Conservation (phyloP, 37 sponge, comb jelly and placozoan genomes). For the Mnemiopsis leidyi region DNA sequence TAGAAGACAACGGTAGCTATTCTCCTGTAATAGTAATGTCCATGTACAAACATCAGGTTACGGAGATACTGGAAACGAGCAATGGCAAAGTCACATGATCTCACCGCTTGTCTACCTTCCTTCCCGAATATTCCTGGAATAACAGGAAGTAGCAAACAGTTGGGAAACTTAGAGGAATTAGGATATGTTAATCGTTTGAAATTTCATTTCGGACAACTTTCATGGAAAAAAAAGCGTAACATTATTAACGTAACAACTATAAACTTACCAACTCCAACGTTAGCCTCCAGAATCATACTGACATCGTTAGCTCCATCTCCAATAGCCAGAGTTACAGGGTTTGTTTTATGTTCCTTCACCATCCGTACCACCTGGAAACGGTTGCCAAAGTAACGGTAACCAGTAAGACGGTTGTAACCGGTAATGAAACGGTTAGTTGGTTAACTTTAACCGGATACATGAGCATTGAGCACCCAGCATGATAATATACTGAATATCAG, state of each 20-base stretch:
- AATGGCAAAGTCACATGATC: conserved; percentile 83
- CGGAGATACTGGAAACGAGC: conserved; percentile 76
- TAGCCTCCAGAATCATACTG: conserved; percentile 87
- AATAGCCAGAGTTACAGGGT: conserved; percentile 76
- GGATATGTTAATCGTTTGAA: no score
- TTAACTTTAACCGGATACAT: no score
- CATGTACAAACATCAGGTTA: conserved; percentile 71
- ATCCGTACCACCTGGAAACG: conserved; percentile 75
- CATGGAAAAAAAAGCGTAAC: no score
- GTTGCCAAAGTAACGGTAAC: no score
- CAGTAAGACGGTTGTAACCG: no score
- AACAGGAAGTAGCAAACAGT: no score
- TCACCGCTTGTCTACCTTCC: conserved; percentile 82
- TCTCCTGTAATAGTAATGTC: conserved; percentile 66
- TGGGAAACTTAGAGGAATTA: no score
- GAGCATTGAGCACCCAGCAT: no score
- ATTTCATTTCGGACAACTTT: no score
- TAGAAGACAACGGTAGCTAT: conserved; percentile 56
- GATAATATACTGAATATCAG: no score
- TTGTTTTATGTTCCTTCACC: conserved; percentile 68
- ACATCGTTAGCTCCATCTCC: conserved; percentile 96
- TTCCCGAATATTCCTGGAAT: conserved; percentile 72
- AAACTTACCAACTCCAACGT: conserved; percentile 79
- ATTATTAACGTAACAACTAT: no score
- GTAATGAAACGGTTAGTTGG: no score